Evolutionary conservation across 1,140 invertebrate genomes (phyloP), one percentile per base, ranked within the genome.

Genomic region (Drosophila asahinai): DNA sequence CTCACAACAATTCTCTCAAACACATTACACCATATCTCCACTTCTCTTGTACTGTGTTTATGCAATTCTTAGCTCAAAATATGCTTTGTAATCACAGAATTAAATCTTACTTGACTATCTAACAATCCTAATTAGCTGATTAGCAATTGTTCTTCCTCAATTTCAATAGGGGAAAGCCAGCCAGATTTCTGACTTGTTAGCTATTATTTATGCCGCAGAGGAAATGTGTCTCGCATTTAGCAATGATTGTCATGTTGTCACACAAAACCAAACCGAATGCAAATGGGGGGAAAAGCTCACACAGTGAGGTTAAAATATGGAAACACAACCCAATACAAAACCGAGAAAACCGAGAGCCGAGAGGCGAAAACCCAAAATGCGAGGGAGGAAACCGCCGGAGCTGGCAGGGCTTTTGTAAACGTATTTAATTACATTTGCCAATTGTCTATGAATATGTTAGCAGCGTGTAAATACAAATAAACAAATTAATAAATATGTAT

Each of bases 381-480:
- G 47, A 30, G 47, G 63, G 55, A 40, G 45, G 25, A 51, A 62
- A 49, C 36, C 33, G 19, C 7, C 52, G 12, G 12, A 30, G 36
- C 33, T 48, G 55, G 19, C 62, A 70, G 54, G 54, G 68, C 86
- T 77, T 90, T 90, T 80, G 86, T 82, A 90, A 86, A 84, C 79
- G 86, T 90, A 90, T 90, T 90, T 90, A 90, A 90, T 90, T 90
- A 90, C 86, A 90, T 90, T 90, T 90, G 80, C 75, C 86, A 90
- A 90, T 90, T 90, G 86, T 90, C 86, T 90, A 90, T 90, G 86
- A 90, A 90, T 90, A 90, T 90, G 86, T 90, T 90, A 86, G 86
- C 86, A 90, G 75, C 64, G 86, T 90, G 81, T 82, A 90, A 90
- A 90, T 77, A 89, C 64, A 60, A 73, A 82, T 59, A 79, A 64